Conservation (phyloP, 2,113 vertebrate genomes). For the Corythoichthys intestinalis region DNA sequence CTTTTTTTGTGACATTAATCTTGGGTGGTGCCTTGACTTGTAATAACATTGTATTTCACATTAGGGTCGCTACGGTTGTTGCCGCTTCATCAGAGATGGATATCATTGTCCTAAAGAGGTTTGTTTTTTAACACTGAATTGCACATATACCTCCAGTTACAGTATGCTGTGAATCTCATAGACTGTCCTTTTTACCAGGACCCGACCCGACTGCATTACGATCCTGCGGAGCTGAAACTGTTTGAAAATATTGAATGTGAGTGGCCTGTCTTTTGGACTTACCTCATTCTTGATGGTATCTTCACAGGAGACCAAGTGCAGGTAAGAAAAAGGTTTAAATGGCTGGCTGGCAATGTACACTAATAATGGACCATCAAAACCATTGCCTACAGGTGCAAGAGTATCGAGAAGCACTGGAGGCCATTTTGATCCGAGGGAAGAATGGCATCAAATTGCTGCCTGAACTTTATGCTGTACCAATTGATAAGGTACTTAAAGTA, state of each 20-base stretch:
- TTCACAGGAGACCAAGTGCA: constrained; percentile 86
- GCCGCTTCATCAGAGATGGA: constrained; percentile 94
- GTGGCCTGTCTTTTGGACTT: constrained; percentile 98
- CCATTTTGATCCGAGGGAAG: constrained; percentile 87
- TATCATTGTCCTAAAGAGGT: constrained; percentile 97
- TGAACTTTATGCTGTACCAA: constrained; percentile 89
- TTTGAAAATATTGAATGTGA: constrained; percentile 99
- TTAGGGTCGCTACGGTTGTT: constrained; percentile 95
- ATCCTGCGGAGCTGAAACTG: constrained; percentile 94
- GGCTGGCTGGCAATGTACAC: background rate
- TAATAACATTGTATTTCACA: background rate
- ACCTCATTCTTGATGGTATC: constrained; percentile 91
- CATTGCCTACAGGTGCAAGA: constrained; percentile 81
- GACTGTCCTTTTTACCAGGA: constrained; percentile 71
- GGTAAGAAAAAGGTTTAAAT: constrained; percentile 63
- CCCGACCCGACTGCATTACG: constrained; percentile 90
- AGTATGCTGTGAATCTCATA: background rate
- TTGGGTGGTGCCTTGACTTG: background rate
- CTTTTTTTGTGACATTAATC: background rate
- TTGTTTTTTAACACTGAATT: constrained; percentile 9
- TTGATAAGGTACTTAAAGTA: constrained; percentile 78
- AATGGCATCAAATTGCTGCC: constrained; percentile 88
- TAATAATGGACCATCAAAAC: background rate
- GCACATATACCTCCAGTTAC: background rate
- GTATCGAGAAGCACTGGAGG: constrained; percentile 91